Percentiles rank a stretch among this genome's conserved stretches.
Conservation (phyloP, 2,888 invertebrate genomes). For the Pyrochroa serraticornis region DNA sequence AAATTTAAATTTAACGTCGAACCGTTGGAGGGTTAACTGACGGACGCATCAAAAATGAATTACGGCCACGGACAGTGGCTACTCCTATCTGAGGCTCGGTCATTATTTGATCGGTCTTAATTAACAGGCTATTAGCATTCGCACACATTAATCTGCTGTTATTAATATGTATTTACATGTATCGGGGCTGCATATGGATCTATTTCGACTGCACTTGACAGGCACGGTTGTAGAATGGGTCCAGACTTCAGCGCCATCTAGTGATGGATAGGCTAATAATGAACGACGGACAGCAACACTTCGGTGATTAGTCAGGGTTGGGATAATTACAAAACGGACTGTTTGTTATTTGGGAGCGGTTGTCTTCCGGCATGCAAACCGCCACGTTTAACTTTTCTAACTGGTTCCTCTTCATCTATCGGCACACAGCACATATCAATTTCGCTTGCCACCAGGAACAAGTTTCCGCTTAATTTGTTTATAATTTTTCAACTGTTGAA, state of each 20-base stretch:
- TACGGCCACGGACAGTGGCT: slow-evolving; percentile 13
- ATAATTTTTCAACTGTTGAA: too few species aligned
- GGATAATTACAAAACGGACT: slow-evolving; percentile 17
- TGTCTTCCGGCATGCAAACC: too few species aligned
- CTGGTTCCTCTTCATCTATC: too few species aligned
- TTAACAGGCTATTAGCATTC: slow-evolving; percentile 47
- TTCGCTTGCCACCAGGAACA: too few species aligned
- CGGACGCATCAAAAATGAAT: slow-evolving; percentile 39
- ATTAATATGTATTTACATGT: slow-evolving; percentile 54
- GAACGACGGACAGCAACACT: slow-evolving; percentile 20
- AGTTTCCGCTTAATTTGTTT: too few species aligned
- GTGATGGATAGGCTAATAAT: slow-evolving; percentile 27
- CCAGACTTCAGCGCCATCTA: slow-evolving; percentile 25
- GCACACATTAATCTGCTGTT: slow-evolving; percentile 50
- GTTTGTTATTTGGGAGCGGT: background rate
- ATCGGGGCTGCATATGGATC: slow-evolving; percentile 35
- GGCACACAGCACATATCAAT: too few species aligned
- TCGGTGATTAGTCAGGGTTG: slow-evolving; percentile 23
- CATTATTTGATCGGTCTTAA: slow-evolving; percentile 44
- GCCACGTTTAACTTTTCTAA: too few species aligned
- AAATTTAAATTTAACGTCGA: background rate
- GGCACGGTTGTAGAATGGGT: slow-evolving; percentile 24
- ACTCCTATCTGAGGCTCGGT: background rate
- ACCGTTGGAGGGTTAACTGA: slow-evolving; percentile 23
- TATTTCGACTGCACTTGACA: slow-evolving; percentile 27